phyloP scores from a whole-genome alignment of 1,140 invertebrate genomes.

The Philotrypesis tridentata region DNA sequence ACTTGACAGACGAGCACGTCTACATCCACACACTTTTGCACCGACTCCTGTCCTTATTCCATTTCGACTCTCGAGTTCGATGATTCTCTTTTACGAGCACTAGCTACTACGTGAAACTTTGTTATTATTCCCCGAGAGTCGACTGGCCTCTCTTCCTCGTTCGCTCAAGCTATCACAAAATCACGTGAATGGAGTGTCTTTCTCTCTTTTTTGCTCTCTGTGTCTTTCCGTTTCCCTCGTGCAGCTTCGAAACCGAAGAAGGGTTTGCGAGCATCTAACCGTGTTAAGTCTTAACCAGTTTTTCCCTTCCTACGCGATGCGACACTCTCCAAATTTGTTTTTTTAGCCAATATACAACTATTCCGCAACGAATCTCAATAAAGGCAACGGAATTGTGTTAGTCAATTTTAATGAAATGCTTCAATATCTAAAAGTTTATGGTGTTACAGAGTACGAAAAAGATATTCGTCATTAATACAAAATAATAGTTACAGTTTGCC shows the following conservation, averaged over 20 bases:
- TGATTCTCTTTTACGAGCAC: slow-evolving; percentile 8
- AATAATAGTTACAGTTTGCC: too few species aligned
- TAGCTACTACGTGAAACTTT: slow-evolving; percentile 25
- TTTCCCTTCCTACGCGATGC: neutral
- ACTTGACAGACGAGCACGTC: too few species aligned
- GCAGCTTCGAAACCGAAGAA: neutral
- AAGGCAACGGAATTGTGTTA: neutral
- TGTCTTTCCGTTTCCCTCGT: neutral
- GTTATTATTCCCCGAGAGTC: slow-evolving; percentile 26
- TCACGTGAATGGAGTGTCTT: slow-evolving; percentile 35
- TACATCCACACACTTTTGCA: neutral
- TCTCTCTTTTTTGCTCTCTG: neutral
- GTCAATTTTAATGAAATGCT: neutral
- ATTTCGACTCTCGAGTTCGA: slow-evolving; percentile 8
- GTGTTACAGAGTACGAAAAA: too few species aligned
- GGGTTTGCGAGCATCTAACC: neutral
- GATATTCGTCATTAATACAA: too few species aligned
- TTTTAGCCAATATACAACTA: neutral
- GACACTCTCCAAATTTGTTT: neutral
- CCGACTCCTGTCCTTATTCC: neutral
- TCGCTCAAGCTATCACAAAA: slow-evolving; percentile 16
- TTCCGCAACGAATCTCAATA: neutral
- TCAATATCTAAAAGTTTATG: neutral
- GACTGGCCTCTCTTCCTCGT: neutral
- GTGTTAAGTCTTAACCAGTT: neutral